Evolutionary conservation across 2,888 invertebrate species (phyloP).

Genomic region (Nomada fucata): DNA sequence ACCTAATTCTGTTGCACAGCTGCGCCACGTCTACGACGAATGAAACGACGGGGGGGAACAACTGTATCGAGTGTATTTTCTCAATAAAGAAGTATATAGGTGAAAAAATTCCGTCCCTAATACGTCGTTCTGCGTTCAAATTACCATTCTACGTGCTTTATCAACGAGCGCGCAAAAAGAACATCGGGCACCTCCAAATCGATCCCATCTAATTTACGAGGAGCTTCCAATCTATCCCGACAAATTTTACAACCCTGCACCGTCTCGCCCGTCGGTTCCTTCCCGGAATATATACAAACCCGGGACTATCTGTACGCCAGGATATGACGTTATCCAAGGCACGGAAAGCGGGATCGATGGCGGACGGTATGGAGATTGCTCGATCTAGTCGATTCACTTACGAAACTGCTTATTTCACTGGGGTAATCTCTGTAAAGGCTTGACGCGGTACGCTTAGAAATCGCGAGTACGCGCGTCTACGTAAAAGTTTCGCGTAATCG

Average conservation of each 20-base stretch:
- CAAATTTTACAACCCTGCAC: conserved; percentile 20
- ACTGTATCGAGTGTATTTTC: neutral
- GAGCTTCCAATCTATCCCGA: conserved; percentile 9
- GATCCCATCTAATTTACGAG: neutral
- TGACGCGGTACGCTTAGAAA: conserved; percentile 10
- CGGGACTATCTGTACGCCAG: neutral
- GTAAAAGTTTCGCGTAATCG: conserved; percentile 33
- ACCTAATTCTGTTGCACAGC: neutral
- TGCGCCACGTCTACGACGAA: too few species aligned
- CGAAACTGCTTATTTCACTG: conserved; percentile 20
- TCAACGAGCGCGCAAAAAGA: neutral
- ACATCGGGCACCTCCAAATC: neutral
- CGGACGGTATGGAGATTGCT: neutral
- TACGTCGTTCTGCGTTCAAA: neutral
- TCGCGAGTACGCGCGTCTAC: neutral
- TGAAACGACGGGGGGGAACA: too few species aligned
- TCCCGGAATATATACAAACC: neutral
- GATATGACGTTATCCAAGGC: neutral
- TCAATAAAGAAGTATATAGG: neutral
- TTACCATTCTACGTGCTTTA: neutral
- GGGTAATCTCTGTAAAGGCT: neutral
- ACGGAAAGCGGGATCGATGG: neutral
- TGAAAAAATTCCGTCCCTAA: neutral
- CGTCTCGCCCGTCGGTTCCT: conserved; percentile 5
- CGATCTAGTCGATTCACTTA: neutral